phyloP scores from a whole-genome alignment of 1,140 invertebrate genomes.

The Calephelis virginiensis region DNA sequence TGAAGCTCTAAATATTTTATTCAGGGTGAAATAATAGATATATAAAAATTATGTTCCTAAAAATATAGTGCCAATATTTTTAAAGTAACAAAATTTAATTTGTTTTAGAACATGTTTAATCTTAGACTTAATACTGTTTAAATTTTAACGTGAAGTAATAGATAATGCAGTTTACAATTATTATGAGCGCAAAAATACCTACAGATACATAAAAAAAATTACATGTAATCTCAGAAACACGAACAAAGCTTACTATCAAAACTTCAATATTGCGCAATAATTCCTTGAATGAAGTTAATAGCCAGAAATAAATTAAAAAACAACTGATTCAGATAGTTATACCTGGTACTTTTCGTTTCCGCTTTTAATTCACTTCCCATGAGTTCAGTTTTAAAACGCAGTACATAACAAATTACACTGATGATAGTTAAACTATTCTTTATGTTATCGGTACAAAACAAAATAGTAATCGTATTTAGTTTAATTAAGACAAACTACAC shows the following conservation, averaged over 20 bases:
- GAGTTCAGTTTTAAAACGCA: slow-evolving; percentile 37
- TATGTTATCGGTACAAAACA: too few species aligned
- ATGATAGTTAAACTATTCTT: too few species aligned
- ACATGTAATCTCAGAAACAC: too few species aligned
- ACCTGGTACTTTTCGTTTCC: slow-evolving; percentile 57
- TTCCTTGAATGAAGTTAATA: background rate
- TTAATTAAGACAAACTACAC: too few species aligned
- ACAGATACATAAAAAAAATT: slow-evolving; percentile 17
- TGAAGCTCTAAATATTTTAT: too few species aligned
- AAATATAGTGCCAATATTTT: too few species aligned
- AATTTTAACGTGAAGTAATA: background rate
- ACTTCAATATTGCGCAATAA: slow-evolving; percentile 31
- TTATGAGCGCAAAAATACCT: background rate
- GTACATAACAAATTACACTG: slow-evolving; percentile 34
- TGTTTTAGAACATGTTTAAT: too few species aligned
- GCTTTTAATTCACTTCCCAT: slow-evolving; percentile 68
- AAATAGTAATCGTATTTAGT: too few species aligned
- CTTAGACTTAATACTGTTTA: background rate
- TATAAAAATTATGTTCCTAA: too few species aligned
- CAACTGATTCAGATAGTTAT: slow-evolving; percentile 20
- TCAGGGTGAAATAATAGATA: too few species aligned
- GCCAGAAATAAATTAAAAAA: background rate
- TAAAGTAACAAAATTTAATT: too few species aligned
- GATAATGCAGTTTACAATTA: slow-evolving; percentile 12
- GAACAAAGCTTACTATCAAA: slow-evolving; percentile 1